Percentiles rank a stretch among this genome's conserved stretches.
phyloP scores from a whole-genome alignment of 1,140 invertebrate species.

The Luehdorfia chinensis region DNA sequence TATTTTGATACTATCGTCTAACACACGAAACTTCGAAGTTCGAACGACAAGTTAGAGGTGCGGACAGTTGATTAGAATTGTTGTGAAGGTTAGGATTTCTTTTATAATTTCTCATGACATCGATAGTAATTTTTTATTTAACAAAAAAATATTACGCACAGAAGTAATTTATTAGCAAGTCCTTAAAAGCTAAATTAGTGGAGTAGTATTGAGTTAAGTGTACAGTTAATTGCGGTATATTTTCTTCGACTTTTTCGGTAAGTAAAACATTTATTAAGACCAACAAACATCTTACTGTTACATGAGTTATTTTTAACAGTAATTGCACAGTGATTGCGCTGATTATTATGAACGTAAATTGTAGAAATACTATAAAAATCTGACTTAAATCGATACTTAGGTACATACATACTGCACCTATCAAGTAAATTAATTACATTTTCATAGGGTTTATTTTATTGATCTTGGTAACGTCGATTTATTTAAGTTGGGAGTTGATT shows the following conservation, averaged over 20 bases:
- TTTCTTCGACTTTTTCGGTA: not conserved
- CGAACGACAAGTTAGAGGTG: conserved; percentile 12
- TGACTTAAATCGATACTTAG: not conserved
- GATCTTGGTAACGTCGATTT: not conserved
- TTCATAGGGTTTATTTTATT: not conserved
- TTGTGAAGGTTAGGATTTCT: conserved; percentile 10
- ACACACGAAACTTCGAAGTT: conserved; percentile 4
- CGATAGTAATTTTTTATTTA: conserved; percentile 3
- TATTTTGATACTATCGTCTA: conserved; percentile 2
- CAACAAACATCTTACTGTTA: conserved; percentile 6
- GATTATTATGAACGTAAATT: not conserved
- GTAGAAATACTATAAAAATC: not conserved
- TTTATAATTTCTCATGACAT: conserved; percentile 10
- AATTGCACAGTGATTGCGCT: not conserved
- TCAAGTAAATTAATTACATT: not conserved
- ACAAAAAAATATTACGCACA: too few relatives aligned
- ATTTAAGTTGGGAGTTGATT: not conserved
- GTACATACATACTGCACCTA: not conserved
- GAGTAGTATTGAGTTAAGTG: conserved; percentile 1
- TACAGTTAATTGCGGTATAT: conserved; percentile 1
- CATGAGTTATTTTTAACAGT: not conserved
- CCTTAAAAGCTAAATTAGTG: not conserved
- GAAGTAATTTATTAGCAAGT: not conserved
- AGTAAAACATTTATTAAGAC: conserved; percentile 10
- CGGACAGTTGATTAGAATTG: conserved; percentile 10